A percentile compares a stretch with the other conserved stretches of the same genome.
These are phyloP conservation scores for Sebastes flavidus DNA, from an alignment of 2,797 vertebrate genomes.

Conservation along the genomic window DNA sequence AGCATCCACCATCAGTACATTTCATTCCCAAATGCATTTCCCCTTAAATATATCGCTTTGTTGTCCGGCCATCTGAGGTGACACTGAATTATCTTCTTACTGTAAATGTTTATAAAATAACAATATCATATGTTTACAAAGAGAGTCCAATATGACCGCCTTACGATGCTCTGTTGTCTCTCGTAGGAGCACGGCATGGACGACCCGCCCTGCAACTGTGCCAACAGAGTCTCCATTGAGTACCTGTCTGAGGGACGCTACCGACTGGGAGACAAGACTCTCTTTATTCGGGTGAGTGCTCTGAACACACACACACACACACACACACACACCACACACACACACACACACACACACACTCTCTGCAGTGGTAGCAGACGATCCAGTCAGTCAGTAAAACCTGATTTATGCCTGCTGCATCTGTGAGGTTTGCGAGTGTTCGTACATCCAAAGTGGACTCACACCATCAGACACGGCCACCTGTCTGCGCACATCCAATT, in stretches of 20 bases:
- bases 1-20: neutral
- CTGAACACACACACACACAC: neutral
- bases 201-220: constrained; percentile 93
- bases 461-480: no score
- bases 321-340: neutral
- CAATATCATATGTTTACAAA: neutral
- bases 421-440: no score
- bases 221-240: constrained; percentile 95
- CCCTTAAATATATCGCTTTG: neutral
- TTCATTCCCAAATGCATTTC: neutral
- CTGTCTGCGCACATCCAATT: no score
- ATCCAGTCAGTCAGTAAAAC: no score
- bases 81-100: neutral
- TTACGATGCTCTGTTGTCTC: neutral
- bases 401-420: no score
- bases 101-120: neutral
- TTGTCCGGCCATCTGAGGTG: neutral
- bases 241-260: constrained; percentile 98
- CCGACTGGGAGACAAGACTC: constrained; percentile 95
- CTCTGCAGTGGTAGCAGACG: no score
- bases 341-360: neutral
- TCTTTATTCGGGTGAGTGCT: constrained; percentile 93
- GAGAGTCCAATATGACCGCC: neutral
- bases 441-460: no score
- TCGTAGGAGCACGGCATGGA: constrained; percentile 90